phyloP scores from a whole-genome alignment of 2,797 vertebrate species.

The Eremophila alpestris region DNA sequence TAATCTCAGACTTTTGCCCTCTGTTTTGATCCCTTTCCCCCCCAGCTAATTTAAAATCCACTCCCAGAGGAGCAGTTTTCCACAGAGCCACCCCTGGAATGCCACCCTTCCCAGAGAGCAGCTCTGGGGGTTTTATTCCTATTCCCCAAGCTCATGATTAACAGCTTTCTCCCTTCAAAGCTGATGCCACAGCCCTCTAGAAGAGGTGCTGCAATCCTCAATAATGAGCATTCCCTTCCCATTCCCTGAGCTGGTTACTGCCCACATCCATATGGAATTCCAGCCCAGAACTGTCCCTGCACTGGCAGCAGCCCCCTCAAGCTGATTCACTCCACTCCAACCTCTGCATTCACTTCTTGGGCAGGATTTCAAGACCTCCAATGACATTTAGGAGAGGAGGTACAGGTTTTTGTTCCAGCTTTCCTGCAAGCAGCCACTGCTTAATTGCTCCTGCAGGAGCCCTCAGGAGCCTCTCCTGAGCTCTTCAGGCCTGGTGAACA shows the following conservation, averaged over 20 bases:
- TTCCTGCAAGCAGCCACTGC: not conserved
- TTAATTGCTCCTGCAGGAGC: constrained; percentile 18
- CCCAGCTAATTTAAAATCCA: not conserved
- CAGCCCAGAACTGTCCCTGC: not conserved
- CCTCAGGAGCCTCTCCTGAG: constrained; percentile 18
- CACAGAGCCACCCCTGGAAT: not conserved
- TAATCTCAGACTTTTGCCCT: not conserved
- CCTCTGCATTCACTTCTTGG: not conserved
- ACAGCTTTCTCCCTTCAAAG: not conserved
- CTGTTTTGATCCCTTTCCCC: not conserved
- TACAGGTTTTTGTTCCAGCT: constrained; percentile 8
- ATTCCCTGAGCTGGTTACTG: not conserved
- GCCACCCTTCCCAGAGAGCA: not conserved
- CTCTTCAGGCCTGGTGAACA: not conserved
- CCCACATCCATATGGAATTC: not conserved
- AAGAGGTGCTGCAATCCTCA: not conserved
- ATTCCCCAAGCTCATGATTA: not conserved
- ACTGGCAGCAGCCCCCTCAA: not conserved
- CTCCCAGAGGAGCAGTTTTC: not conserved
- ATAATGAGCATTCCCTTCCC: not conserved
- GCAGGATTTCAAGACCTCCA: constrained; percentile 42
- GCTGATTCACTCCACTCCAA: not conserved
- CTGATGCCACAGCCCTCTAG: not conserved
- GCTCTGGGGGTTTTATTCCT: not conserved
- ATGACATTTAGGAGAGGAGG: constrained; percentile 26